A percentile compares a stretch with the other conserved stretches of the same genome.
Evolutionary conservation across 2,888 invertebrate genomes (phyloP).

Genomic region (Metalampra italica): DNA sequence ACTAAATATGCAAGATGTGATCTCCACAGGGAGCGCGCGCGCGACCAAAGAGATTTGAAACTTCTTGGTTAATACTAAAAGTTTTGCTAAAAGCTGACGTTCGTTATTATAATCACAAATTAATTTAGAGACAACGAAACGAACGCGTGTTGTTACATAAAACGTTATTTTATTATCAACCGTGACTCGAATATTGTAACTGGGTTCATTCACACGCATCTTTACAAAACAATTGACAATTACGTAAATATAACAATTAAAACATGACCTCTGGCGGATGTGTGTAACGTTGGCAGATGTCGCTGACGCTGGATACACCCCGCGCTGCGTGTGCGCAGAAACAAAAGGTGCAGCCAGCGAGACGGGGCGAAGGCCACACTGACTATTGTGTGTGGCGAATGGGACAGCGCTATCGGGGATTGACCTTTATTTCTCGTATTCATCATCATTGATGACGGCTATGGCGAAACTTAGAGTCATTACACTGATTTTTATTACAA

Average conservation of each 20-base stretch:
- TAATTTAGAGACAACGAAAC: not conserved
- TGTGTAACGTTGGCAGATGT: conserved; percentile 33
- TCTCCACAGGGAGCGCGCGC: too few species aligned
- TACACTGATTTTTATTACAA: not conserved
- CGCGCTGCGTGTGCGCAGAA: conserved; percentile 35
- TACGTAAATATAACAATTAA: conserved; percentile 67
- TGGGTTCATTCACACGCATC: conserved; percentile 62
- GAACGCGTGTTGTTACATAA: not conserved
- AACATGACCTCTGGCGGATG: conserved; percentile 61
- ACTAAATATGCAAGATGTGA: too few species aligned
- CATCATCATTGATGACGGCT: conserved; percentile 2
- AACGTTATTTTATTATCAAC: conserved; percentile 1
- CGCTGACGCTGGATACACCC: conserved; percentile 45
- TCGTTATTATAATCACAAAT: not conserved
- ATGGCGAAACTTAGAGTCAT: not conserved
- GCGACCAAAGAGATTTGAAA: too few species aligned
- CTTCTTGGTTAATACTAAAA: too few species aligned
- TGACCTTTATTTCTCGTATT: conserved; percentile 45
- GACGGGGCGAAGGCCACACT: conserved; percentile 71
- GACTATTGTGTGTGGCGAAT: conserved; percentile 42
- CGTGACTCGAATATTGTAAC: conserved; percentile 19
- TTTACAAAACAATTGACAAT: conserved; percentile 57
- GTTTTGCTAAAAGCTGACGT: too few species aligned
- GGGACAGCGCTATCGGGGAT: conserved; percentile 48
- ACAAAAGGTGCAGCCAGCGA: conserved; percentile 67